phyloP scores from a whole-genome alignment of 2,113 vertebrate genomes.

The Eleginops maclovinus region DNA sequence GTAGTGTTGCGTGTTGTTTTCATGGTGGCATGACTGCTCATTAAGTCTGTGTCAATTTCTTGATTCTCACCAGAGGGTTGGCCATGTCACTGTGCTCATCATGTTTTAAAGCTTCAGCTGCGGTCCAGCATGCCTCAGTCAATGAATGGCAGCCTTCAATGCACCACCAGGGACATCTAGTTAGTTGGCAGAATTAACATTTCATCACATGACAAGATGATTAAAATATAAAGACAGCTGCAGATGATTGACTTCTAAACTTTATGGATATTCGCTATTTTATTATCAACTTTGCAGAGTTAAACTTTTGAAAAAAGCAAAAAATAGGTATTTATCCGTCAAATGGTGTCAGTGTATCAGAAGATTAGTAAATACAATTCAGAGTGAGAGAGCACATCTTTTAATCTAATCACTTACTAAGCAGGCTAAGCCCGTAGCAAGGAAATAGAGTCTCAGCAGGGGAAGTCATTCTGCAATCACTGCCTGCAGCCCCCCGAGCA shows the following conservation, averaged over 20 bases:
- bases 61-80: conserved; percentile 58
- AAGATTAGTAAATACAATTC: conserved; percentile 35
- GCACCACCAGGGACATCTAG: conserved; percentile 11
- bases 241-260: neutral
- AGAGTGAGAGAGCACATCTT: conserved; percentile 38
- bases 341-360: conserved; percentile 33
- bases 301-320: too few relatives aligned
- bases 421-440: conserved; percentile 41
- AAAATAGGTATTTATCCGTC: conserved; percentile 12
- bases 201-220: conserved; percentile 26
- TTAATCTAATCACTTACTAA: conserved; percentile 48
- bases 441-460: conserved; percentile 54
- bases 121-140: conserved; percentile 19
- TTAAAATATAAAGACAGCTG: conserved; percentile 16
- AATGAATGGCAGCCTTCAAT: conserved; percentile 30
- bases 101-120: conserved; percentile 50
- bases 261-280: neutral
- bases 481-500: conserved; percentile 44
- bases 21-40: conserved; percentile 62
- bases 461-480: conserved; percentile 60
- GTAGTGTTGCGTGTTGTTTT: conserved; percentile 68
- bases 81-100: conserved; percentile 61
- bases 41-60: conserved; percentile 68
- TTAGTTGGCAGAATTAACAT: conserved; percentile 39
- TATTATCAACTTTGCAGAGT: conserved; percentile 6